Conservation (phyloP, 2,797 vertebrate species). For the Zalophus californianus region DNA sequence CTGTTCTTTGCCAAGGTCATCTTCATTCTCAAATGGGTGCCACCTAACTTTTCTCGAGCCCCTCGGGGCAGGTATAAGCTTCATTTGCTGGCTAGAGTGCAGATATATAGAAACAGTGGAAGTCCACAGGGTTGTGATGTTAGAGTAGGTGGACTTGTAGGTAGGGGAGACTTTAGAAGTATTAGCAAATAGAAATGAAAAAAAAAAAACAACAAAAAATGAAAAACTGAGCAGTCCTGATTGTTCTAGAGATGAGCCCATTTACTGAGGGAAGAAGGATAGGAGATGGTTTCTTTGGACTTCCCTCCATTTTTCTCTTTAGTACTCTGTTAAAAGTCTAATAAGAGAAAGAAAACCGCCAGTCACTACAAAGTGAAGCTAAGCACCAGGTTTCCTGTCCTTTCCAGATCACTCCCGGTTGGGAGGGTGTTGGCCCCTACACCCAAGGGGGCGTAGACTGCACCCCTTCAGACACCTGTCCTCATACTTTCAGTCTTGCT, state of each 20-base stretch:
- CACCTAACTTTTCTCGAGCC: slow-evolving; percentile 18
- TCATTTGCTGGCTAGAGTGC: neutral
- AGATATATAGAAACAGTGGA: neutral
- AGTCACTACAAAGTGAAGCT: slow-evolving; percentile 54
- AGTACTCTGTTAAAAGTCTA: slow-evolving; percentile 48
- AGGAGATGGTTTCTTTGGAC: slow-evolving; percentile 20
- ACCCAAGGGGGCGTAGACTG: neutral
- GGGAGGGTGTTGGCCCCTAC: slow-evolving; percentile 1
- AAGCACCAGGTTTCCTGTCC: slow-evolving; percentile 28
- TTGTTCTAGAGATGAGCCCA: neutral
- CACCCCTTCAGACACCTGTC: neutral
- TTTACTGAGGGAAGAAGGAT: neutral
- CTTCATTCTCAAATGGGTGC: slow-evolving; percentile 49
- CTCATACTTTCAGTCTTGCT: neutral
- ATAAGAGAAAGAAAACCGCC: slow-evolving; percentile 62
- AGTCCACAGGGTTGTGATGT: slow-evolving; percentile 18
- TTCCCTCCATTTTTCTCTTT: slow-evolving; percentile 34
- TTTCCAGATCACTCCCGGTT: slow-evolving; percentile 25
- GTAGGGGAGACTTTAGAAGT: neutral
- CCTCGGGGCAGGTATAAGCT: neutral
- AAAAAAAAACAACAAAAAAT: no score
- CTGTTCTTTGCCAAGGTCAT: neutral
- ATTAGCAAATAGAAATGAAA: slow-evolving; percentile 38
- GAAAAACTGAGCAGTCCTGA: slow-evolving; percentile 1
- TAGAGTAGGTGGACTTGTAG: slow-evolving; percentile 8